These are phyloP conservation scores for Ptychodera flava DNA, from an alignment of 35 echinoderm and acorn worm genomes.

Conservation along the genomic window DNA sequence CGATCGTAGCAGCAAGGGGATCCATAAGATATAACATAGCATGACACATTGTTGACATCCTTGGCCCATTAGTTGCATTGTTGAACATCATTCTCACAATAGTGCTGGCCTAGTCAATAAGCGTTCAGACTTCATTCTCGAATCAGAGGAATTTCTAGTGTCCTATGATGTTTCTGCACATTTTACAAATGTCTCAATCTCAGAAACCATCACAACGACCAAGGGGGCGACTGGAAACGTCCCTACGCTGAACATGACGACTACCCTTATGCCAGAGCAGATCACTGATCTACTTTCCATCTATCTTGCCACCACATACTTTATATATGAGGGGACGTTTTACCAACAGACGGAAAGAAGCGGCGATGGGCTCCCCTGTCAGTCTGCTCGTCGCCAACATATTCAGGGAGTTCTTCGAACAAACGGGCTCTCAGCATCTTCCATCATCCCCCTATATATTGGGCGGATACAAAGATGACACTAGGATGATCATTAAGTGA, in stretches of 20 bases:
- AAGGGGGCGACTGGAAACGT: conserved; percentile 15
- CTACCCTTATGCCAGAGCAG: background rate
- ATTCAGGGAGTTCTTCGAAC: too few relatives aligned
- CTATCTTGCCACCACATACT: too few relatives aligned
- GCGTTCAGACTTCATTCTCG: conserved; percentile 8
- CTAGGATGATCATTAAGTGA: too few relatives aligned
- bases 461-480: too few relatives aligned
- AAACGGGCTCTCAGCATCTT: too few relatives aligned
- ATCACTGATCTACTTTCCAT: too few relatives aligned
- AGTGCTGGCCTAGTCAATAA: conserved; percentile 29
- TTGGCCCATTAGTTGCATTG: conserved; percentile 25
- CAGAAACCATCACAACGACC: too few relatives aligned
- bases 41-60: conserved; percentile 19
- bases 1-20: too few relatives aligned
- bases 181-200: conserved; percentile 24
- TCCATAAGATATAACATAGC: too few relatives aligned
- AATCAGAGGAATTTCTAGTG: conserved; percentile 20
- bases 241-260: background rate
- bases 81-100: conserved; percentile 19
- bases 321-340: background rate
- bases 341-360: conserved; percentile 6
- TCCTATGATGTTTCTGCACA: conserved; percentile 27
- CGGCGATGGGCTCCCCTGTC: conserved; percentile 36
- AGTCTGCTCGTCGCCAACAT: conserved; percentile 34
- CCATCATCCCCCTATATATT: too few relatives aligned